Evolutionary conservation across 1,140 invertebrate genomes (phyloP), one percentile per base, ranked within the genome.

Genomic region (Bombus consobrinus): DNA sequence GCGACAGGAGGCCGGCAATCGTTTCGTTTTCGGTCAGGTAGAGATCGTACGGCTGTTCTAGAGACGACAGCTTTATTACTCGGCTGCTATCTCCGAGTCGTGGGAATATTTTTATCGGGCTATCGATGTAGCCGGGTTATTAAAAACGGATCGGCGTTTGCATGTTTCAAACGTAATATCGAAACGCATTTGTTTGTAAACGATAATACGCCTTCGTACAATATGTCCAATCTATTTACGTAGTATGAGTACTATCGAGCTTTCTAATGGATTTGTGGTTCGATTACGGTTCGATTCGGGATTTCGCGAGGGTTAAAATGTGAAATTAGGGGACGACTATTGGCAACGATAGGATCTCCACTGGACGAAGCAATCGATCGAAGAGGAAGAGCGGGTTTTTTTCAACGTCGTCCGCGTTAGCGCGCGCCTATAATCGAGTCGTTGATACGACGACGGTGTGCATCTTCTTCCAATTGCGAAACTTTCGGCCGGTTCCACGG

Each of bases 341-440:
- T 53, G 13, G 13, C 22, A 10, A 75, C 73, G 43, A 34, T 12
- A 12, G n/a, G 32, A 34, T 34, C 8, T 8, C 41, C 22, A 1
- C 5, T 12, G 15, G 43, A 22, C 18, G 22, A 25, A 8, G 57
- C 41, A 41, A 62, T 62, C 32, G 28, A 8, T 39, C 28, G 53
- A n/a, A n/a, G n/a, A n/a, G n/a, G n/a, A n/a, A n/a, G n/a, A n/a
- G n/a, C n/a, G n/a, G n/a, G n/a, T n/a, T n/a, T n/a, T n/a, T n/a
- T n/a, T n/a, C n/a, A n/a, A n/a, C n/a, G n/a, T n/a, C n/a, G n/a
- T n/a, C n/a, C 34, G 34, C 34, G 22, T 13, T 53, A 3, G 1
- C 18, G 64, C 34, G 62, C 71, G 39, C 39, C 12, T 71, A 89
- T 89, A 87, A 89, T 89, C 85, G 77, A 82, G 77, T 87, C 85